Conservation (phyloP, 2,113 vertebrate genomes). For the Macaca nemestrina region DNA sequence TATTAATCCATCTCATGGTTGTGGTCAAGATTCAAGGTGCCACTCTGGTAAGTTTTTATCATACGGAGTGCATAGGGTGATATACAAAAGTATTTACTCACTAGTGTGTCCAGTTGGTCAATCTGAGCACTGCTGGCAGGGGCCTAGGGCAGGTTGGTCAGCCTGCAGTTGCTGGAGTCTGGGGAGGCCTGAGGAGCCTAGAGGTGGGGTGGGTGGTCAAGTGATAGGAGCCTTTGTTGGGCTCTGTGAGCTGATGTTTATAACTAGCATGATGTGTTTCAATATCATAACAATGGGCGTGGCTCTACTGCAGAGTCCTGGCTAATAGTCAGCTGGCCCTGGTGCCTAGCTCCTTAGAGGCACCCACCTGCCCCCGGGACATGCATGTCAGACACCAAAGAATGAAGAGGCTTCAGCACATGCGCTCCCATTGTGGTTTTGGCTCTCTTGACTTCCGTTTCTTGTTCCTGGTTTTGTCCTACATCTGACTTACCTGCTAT, state of each 20-base stretch:
- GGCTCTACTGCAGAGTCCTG: background rate
- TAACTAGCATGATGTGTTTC: background rate
- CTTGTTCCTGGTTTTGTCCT: background rate
- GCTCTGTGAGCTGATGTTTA: background rate
- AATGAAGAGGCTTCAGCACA: background rate
- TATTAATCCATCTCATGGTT: background rate
- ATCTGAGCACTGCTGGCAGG: background rate
- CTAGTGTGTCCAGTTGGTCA: background rate
- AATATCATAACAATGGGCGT: background rate
- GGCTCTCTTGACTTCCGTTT: background rate
- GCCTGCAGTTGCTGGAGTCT: background rate
- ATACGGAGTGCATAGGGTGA: background rate
- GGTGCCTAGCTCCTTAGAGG: background rate
- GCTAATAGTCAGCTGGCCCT: background rate
- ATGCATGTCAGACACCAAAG: background rate
- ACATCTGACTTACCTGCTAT: background rate
- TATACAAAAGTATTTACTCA: background rate
- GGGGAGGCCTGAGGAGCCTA: background rate
- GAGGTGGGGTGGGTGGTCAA: background rate
- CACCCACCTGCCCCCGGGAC: background rate
- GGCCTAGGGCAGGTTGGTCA: background rate
- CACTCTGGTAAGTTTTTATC: background rate
- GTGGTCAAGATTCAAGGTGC: background rate
- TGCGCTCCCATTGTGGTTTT: background rate
- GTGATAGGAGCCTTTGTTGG: background rate